Percentiles rank a stretch among this genome's conserved stretches.
phyloP scores from a whole-genome alignment of 2,113 vertebrate genomes.

The Rhinogobius similis region DNA sequence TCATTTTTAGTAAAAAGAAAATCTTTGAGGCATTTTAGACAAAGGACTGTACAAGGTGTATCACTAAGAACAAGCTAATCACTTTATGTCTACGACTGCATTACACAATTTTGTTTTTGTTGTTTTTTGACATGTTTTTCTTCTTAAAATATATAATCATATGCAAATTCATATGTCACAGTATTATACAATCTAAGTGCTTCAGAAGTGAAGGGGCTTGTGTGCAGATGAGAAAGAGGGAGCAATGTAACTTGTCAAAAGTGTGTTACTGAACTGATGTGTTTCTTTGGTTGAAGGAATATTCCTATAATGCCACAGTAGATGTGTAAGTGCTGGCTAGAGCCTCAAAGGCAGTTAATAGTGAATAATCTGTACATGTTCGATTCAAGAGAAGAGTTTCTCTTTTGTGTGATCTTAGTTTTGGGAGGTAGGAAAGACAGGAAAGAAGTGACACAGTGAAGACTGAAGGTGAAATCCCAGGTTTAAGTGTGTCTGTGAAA shows the following conservation, averaged over 20 bases:
- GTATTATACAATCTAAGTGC: constrained; percentile 83
- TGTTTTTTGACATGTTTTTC: constrained; percentile 68
- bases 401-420: constrained; percentile 16
- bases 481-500: constrained; percentile 4
- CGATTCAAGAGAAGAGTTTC: constrained; percentile 52
- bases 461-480: constrained; percentile 49
- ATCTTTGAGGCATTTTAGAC: constrained; percentile 64
- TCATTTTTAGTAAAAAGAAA: constrained; percentile 46
- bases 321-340: constrained; percentile 39
- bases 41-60: constrained; percentile 68
- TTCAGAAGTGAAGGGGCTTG: constrained; percentile 60
- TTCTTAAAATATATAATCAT: constrained; percentile 79
- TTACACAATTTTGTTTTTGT: constrained; percentile 57
- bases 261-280: constrained; percentile 44
- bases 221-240: constrained; percentile 37
- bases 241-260: constrained; percentile 56
- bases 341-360: constrained; percentile 53
- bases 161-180: constrained; percentile 80
- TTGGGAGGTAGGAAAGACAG: constrained; percentile 60
- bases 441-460: constrained; percentile 67
- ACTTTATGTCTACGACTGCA: constrained; percentile 45
- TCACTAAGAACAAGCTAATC: constrained; percentile 54
- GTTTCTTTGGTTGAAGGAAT: constrained; percentile 77
- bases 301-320: constrained; percentile 71
- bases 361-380: constrained; percentile 46